A percentile compares a stretch with the other conserved stretches of the same genome.
phyloP scores from a whole-genome alignment of 2,888 invertebrate genomes.

The Eupithecia vulgata region DNA sequence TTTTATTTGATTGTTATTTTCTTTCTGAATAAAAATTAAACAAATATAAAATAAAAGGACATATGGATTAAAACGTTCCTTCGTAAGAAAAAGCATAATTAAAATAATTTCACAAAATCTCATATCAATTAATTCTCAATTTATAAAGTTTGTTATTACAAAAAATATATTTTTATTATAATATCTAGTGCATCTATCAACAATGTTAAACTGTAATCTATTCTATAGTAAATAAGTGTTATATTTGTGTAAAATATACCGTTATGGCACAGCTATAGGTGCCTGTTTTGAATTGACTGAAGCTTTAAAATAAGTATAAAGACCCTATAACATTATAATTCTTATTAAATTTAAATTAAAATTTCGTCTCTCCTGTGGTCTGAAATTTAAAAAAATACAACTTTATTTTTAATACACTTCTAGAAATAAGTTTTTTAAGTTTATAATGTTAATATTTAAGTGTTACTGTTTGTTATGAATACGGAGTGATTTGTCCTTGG shows the following conservation, averaged over 20 bases:
- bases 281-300: slow-evolving; percentile 31
- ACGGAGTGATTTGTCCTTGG: too few species aligned
- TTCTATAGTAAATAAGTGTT: slow-evolving; percentile 25
- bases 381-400: slow-evolving; percentile 14
- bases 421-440: too few species aligned
- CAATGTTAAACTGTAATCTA: slow-evolving; percentile 18
- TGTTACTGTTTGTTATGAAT: too few species aligned
- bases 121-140: slow-evolving; percentile 16
- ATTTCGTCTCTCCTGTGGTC: not conserved
- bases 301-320: slow-evolving; percentile 13
- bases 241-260: slow-evolving; percentile 21
- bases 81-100: not conserved
- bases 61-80: not conserved
- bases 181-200: slow-evolving; percentile 20
- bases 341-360: not conserved
- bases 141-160: slow-evolving; percentile 13
- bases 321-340: not conserved
- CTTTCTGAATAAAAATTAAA: too few species aligned
- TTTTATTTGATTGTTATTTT: too few species aligned
- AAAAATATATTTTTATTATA: slow-evolving; percentile 21
- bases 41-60: not conserved
- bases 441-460: too few species aligned
- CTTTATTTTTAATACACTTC: not conserved
- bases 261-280: slow-evolving; percentile 31
- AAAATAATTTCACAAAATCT: slow-evolving; percentile 14